Conservation (phyloP, 2,797 vertebrate species). For the Austrolebias charrua region DNA sequence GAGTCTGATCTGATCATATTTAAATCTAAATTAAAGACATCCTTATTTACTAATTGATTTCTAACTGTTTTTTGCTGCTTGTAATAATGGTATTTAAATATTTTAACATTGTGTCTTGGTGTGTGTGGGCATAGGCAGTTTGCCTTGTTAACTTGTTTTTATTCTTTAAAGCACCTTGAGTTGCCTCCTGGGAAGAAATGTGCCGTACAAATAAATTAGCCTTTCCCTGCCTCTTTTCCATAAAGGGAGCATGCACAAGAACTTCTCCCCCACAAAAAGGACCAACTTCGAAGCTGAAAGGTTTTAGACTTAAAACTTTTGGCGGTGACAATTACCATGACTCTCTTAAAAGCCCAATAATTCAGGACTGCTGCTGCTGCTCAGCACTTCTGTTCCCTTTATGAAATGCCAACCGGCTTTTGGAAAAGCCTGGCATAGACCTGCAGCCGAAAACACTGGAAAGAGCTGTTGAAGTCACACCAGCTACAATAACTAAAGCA, state of each 20-base stretch:
- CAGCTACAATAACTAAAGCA: constrained; percentile 53
- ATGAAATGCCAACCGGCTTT: constrained; percentile 54
- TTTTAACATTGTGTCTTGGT: too few species aligned
- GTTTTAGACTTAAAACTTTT: constrained; percentile 65
- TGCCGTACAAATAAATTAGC: too few species aligned
- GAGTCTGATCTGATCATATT: too few species aligned
- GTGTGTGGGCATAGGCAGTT: too few species aligned
- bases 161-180: too few species aligned
- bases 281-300: constrained; percentile 64
- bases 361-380: constrained; percentile 37
- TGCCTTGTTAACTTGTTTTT: too few species aligned
- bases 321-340: constrained; percentile 70
- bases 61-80: too few species aligned
- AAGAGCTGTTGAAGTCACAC: constrained; percentile 59
- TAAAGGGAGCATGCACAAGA: constrained; percentile 20
- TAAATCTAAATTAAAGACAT: too few species aligned
- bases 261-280: constrained; percentile 58
- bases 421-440: constrained; percentile 53
- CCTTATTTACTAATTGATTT: too few species aligned
- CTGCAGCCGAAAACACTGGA: constrained; percentile 51
- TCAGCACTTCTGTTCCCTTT: constrained; percentile 51
- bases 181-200: too few species aligned
- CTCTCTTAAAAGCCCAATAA: constrained; percentile 44
- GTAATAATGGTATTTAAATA: too few species aligned
- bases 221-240: too few species aligned